Evolutionary conservation across 2,797 vertebrate species (phyloP).

Genomic region (Sebastes oblongus): DNA sequence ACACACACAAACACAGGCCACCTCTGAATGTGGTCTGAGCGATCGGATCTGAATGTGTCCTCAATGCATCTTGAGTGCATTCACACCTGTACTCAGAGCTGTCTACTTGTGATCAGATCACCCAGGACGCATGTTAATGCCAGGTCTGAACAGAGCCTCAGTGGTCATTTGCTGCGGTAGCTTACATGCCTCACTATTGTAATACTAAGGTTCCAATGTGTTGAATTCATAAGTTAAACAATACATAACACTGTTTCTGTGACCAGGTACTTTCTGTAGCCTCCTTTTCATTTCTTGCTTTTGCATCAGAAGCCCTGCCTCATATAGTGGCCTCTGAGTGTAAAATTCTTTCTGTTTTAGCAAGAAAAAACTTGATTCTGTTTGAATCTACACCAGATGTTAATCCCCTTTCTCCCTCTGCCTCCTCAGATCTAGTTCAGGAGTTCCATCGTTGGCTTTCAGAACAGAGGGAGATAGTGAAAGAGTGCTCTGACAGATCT

Average conservation of each 20-base stretch:
- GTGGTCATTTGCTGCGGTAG: no score
- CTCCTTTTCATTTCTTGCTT: background rate
- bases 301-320: background rate
- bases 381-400: background rate
- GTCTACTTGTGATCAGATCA: no score
- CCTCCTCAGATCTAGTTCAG: conserved; percentile 86
- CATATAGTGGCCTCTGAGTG: background rate
- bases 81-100: no score
- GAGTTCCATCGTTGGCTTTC: conserved; percentile 94
- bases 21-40: no score
- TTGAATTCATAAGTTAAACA: background rate
- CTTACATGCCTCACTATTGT: no score
- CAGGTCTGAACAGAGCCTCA: no score
- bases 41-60: no score
- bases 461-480: conserved; percentile 86
- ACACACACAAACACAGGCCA: no score
- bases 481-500: conserved; percentile 88
- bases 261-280: background rate
- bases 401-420: background rate
- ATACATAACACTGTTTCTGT: background rate
- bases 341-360: background rate
- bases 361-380: background rate
- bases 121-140: no score
- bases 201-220: background rate
- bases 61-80: no score